Conservation (phyloP, 2,888 invertebrate species). For the Mongoloraphidia duomilia region DNA sequence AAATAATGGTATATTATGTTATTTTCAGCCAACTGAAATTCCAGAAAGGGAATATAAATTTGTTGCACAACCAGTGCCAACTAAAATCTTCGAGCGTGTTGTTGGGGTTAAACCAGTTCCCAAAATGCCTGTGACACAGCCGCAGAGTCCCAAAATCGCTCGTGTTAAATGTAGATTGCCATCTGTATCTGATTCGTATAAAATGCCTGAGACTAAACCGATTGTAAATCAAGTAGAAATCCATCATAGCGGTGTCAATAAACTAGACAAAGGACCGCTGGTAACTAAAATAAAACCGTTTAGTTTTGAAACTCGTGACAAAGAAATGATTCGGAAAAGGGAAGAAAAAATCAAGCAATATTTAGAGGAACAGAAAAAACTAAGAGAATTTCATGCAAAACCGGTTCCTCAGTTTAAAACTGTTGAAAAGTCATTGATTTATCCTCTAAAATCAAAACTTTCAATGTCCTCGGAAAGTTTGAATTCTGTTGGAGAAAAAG, state of each 20-base stretch:
- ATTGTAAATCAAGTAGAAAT: not conserved
- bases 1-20: not conserved
- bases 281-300: slow-evolving; percentile 36
- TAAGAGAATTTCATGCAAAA: slow-evolving; percentile 53
- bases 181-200: not conserved
- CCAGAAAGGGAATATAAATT: not conserved
- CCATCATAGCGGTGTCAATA: slow-evolving; percentile 1
- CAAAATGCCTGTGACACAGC: not conserved
- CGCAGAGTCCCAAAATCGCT: not conserved
- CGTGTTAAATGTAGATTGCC: not conserved
- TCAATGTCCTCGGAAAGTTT: too few species aligned
- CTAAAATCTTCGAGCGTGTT: not conserved
- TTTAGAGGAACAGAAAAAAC: slow-evolving; percentile 43
- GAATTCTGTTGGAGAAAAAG: too few species aligned
- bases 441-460: too few species aligned
- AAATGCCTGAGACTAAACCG: not conserved
- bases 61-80: not conserved
- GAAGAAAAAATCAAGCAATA: slow-evolving; percentile 45
- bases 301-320: slow-evolving; percentile 53
- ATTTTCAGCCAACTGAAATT: not conserved
- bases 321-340: slow-evolving; percentile 36
- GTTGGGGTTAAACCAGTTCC: not conserved
- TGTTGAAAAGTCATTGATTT: too few species aligned
- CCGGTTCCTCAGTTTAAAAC: slow-evolving; percentile 37
- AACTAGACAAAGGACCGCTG: not conserved